Evolutionary conservation across 2,797 vertebrate genomes (phyloP), one percentile per base, ranked within the genome.

Genomic region (Sparidentex hasta): DNA sequence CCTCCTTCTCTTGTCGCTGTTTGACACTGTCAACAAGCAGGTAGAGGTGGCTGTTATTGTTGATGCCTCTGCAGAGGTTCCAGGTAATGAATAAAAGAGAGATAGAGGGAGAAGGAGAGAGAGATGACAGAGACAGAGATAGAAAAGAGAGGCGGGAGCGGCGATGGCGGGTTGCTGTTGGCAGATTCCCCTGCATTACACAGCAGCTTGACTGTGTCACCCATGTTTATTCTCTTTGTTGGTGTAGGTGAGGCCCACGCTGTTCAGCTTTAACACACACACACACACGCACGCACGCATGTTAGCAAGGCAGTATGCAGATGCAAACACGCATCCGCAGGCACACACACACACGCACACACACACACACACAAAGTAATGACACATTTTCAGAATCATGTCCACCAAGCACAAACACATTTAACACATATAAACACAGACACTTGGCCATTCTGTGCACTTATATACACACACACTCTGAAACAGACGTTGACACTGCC

Each of bases 51-150:
- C 91, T 93, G 92, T 92, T 94, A 86, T 93, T 93, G 93, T 93
- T 90, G 91, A 91, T 82, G 87, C 89, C 86, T 87, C 77, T 86
- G 90, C 90, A 80, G 76, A 86, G 86, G 78, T 90, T 89, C 78
- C 87, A 84, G 90, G 88, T 94, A 92, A 94, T 94, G 92, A 94
- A 94, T 93, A 92, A 93, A 94, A 89, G 84, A 80, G 89, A 83
- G 83, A 88, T 71, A 58, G 84, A 76, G 80, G 77, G 78, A 78
- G 78, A 81, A 67, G 63, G 83, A 81, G 81, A 65, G 76, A 82
- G 86, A 81, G 86, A 89, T 88, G 88, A 89, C 85, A 87, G 90
- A 81, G 85, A 81, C 87, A 71, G 74, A 84, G 91, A 85, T 83
- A 87, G 88, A 81, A 84, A 83, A 38, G 41, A 27, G 71, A 69